phyloP scores from a whole-genome alignment of 2,113 vertebrate genomes.

The Butorides virescens region DNA sequence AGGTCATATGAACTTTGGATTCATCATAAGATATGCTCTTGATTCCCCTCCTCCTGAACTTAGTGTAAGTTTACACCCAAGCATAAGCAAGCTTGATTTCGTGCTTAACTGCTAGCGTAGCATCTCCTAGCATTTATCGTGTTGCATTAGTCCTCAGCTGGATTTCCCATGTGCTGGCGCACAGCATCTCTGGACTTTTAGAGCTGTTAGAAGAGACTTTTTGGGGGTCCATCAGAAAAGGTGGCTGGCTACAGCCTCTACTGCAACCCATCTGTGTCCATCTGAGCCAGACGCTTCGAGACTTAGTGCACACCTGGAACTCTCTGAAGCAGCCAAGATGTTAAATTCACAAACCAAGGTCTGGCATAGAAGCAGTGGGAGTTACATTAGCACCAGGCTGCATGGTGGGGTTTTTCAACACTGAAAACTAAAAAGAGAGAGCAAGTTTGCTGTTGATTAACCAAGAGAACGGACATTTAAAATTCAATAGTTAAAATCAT shows the following conservation, averaged over 20 bases:
- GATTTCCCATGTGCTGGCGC: background rate
- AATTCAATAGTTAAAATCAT: background rate
- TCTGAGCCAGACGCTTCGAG: background rate
- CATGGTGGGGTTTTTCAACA: background rate
- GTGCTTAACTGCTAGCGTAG: rapidly evolving
- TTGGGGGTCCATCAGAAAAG: background rate
- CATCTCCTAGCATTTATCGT: background rate
- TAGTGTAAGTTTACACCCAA: background rate
- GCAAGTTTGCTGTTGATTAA: background rate
- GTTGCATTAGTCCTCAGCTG: background rate
- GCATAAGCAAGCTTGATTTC: background rate
- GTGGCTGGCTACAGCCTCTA: background rate
- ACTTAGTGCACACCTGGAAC: background rate
- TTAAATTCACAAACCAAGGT: background rate
- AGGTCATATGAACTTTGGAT: background rate
- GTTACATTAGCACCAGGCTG: background rate
- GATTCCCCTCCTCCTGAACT: background rate
- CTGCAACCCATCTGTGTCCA: rapidly evolving
- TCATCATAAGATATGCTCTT: background rate
- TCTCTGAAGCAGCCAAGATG: background rate
- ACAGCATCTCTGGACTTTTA: too few relatives aligned
- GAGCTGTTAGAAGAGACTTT: background rate
- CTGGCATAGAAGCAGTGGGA: background rate
- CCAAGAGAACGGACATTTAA: background rate
- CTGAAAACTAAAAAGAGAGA: background rate